Evolutionary conservation across 2,113 vertebrate genomes (phyloP).

Genomic region (Synodontis membranacea): DNA sequence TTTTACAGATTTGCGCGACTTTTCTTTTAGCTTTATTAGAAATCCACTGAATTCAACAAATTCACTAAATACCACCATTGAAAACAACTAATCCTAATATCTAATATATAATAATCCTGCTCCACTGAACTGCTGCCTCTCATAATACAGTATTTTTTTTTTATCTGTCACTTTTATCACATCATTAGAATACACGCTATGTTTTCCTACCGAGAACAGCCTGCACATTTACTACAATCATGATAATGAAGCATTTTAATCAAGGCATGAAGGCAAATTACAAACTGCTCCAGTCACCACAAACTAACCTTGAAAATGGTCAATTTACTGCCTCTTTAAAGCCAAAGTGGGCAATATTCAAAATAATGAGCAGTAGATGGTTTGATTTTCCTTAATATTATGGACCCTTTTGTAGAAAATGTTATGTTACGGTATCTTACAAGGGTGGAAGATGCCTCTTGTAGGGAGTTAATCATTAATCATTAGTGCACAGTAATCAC

Average conservation of each 20-base stretch:
- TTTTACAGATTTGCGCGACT: not conserved
- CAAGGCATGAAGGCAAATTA: not conserved
- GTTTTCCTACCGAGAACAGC: not conserved
- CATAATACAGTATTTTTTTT: not conserved
- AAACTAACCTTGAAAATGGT: not conserved
- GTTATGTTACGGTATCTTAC: not conserved
- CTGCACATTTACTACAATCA: not conserved
- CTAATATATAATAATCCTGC: no score
- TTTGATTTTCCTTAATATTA: not conserved
- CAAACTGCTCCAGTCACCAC: not conserved
- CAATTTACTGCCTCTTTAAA: not conserved
- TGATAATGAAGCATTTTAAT: not conserved
- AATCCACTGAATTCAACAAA: not conserved
- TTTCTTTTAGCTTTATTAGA: not conserved
- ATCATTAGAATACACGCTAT: not conserved
- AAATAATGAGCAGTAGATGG: not conserved
- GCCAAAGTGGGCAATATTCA: not conserved
- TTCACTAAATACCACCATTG: not conserved
- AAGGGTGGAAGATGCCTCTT: slow-evolving; percentile 17
- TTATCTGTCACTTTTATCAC: not conserved
- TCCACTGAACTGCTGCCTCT: not conserved
- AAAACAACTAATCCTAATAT: not conserved
- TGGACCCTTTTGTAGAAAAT: not conserved
- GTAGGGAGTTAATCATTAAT: slow-evolving; percentile 38
- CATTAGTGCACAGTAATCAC: slow-evolving; percentile 48